phyloP scores from a whole-genome alignment of 1,140 invertebrate species.

The Steinernema feltiae region DNA sequence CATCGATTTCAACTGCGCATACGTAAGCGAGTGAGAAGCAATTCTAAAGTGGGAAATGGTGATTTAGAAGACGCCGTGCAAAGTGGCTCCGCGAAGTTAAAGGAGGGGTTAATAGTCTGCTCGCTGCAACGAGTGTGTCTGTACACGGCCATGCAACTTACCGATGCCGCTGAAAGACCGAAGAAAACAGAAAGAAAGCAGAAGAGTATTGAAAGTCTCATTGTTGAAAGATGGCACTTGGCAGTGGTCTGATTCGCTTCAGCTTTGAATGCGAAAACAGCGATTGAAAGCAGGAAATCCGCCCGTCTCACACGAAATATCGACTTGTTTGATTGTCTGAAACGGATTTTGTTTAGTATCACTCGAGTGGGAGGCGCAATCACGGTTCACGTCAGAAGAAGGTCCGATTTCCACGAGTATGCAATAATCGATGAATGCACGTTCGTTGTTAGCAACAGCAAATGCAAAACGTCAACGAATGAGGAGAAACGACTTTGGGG shows the following conservation, averaged over 20 bases:
- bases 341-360: not conserved
- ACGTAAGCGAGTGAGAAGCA: not conserved
- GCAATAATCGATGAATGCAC: not conserved
- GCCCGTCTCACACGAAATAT: not conserved
- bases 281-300: not conserved
- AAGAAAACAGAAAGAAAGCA: not conserved
- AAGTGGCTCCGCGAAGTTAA: not conserved
- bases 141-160: not conserved
- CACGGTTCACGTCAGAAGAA: not conserved
- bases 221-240: not conserved
- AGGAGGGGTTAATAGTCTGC: not conserved
- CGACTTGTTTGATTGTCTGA: not conserved
- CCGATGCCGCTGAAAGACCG: not conserved
- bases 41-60: not conserved
- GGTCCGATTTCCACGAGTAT: not conserved
- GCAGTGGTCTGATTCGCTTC: not conserved
- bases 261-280: not conserved
- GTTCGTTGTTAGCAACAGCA: not conserved
- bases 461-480: conserved; percentile 10
- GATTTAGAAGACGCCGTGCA: not conserved
- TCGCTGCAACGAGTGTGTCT: not conserved
- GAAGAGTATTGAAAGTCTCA: not conserved
- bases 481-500: not conserved
- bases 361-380: too few species aligned
- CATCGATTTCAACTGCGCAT: not conserved